Base-by-base conservation (phyloP, 2,888 invertebrate genomes). In the Parnassius smintheus region DNA sequence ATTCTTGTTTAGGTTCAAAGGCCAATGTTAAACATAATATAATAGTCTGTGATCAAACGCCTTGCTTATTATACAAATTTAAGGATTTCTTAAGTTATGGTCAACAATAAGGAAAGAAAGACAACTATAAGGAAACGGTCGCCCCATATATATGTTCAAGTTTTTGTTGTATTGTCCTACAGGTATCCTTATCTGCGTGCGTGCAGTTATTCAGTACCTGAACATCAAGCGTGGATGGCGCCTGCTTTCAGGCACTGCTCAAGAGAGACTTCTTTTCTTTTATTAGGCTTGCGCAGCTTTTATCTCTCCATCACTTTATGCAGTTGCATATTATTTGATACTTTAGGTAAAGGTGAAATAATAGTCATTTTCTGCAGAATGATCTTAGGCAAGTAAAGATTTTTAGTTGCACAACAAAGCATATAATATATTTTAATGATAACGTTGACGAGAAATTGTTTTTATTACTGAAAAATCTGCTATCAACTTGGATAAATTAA, bases 191-290 rank as follows among this genome's bases (percentile, higher is more conserved):
- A 97, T 97, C 86, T 97, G 96, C 86, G 94, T 96, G 50, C 95
- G 97, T 72, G 97, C 97, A 41, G 94, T 97, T 59, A 94, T 97
- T 72, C 97, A 97, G 85, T 97, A 97, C 86, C 92, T 97, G 82
- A 96, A 96, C 85, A 97, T 97, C 77, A 97, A 97, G 78, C 94
- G 96, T 62, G 96, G 97, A 67, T 97, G 97, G 97, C 94, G 96
- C 75, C 93, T 97, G 72, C 92, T 97, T 65, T 96, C 96, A 2
- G 96, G 96, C 66, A 96, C 96, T 65, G 96, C 97, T 65, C 97
- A 97, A 79, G 97, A 97, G 83, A 94, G 97, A 81, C 93, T 97
- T 75, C 93, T 97, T 72, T 96, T 97, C 93, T 97, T 97, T 89
- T 97, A 97, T 92, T 97, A 84, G 75, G 71, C 46, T 50, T 51